These are phyloP conservation scores for Asteroscopus sphinx DNA, from an alignment of 2,888 invertebrate species.

Conservation along the genomic window DNA sequence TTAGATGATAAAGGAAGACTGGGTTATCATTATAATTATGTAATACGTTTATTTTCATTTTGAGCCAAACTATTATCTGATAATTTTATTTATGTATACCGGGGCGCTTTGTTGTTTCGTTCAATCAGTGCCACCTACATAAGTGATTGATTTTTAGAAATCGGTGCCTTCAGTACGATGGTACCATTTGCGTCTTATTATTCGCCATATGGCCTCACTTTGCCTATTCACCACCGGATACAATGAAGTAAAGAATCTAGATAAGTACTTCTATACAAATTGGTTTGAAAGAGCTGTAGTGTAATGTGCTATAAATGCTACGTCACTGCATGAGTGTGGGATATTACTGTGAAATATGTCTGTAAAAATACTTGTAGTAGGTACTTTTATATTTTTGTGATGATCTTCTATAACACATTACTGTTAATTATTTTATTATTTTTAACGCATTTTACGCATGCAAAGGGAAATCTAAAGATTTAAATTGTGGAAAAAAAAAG, in stretches of 20 bases:
- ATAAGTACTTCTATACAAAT: slow-evolving; percentile 57
- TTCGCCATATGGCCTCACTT: slow-evolving; percentile 57
- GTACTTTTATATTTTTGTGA: background rate
- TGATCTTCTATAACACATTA: too few species aligned
- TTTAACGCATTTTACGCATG: too few species aligned
- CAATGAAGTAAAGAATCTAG: slow-evolving; percentile 52
- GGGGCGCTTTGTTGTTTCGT: slow-evolving; percentile 70
- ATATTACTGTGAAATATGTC: slow-evolving; percentile 42
- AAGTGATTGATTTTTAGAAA: slow-evolving; percentile 87
- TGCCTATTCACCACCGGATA: slow-evolving; percentile 57
- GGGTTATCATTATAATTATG: too few species aligned
- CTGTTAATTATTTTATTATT: too few species aligned
- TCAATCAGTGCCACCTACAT: slow-evolving; percentile 87
- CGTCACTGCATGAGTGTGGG: slow-evolving; percentile 39
- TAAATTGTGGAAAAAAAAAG: too few species aligned
- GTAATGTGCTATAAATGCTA: slow-evolving; percentile 37
- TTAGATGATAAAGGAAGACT: too few species aligned
- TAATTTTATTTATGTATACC: slow-evolving; percentile 40
- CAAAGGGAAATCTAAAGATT: too few species aligned
- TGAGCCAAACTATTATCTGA: slow-evolving; percentile 21
- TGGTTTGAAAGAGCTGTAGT: slow-evolving; percentile 38
- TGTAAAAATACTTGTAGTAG: too few species aligned
- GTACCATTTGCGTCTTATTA: slow-evolving; percentile 80
- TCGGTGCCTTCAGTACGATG: slow-evolving; percentile 77
- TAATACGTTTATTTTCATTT: too few species aligned